Evolutionary conservation across 2,113 vertebrate species (phyloP).

Genomic region (Lamprologus speciosus): DNA sequence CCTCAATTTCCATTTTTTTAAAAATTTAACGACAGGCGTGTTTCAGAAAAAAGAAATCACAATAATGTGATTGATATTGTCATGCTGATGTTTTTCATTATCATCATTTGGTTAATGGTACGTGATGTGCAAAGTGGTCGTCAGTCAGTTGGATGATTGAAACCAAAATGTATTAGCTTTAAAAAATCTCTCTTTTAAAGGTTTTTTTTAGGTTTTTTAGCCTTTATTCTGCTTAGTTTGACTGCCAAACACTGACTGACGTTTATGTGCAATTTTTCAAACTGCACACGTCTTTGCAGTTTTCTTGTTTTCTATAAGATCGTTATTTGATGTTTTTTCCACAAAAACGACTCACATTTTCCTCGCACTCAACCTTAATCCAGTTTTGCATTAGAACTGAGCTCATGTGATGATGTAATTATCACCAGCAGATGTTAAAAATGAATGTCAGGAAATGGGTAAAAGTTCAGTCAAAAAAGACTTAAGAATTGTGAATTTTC

Average conservation of each 20-base stretch:
- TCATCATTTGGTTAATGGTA: not conserved
- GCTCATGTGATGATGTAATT: not conserved
- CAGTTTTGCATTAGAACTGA: not conserved
- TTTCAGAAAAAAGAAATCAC: no score
- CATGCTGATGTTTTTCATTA: not conserved
- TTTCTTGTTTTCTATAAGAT: not conserved
- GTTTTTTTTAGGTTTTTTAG: not conserved
- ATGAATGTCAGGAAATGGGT: not conserved
- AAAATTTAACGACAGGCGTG: no score
- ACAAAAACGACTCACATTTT: not conserved
- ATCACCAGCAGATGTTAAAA: rapidly evolving
- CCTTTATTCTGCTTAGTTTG: not conserved
- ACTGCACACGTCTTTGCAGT: not conserved
- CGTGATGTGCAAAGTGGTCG: not conserved
- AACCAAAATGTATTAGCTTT: not conserved
- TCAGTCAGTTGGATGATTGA: not conserved
- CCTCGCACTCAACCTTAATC: not conserved
- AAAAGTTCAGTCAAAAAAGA: not conserved
- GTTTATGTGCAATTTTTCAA: not conserved
- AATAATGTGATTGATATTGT: not conserved
- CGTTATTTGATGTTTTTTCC: not conserved
- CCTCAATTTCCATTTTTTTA: no score
- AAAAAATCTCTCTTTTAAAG: not conserved
- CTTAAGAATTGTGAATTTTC: not conserved
- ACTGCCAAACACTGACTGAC: not conserved